A percentile compares a stretch with the other conserved stretches of the same genome.
phyloP scores from a whole-genome alignment of 1,140 invertebrate species.

The Macrosteles quadrilineatus region DNA sequence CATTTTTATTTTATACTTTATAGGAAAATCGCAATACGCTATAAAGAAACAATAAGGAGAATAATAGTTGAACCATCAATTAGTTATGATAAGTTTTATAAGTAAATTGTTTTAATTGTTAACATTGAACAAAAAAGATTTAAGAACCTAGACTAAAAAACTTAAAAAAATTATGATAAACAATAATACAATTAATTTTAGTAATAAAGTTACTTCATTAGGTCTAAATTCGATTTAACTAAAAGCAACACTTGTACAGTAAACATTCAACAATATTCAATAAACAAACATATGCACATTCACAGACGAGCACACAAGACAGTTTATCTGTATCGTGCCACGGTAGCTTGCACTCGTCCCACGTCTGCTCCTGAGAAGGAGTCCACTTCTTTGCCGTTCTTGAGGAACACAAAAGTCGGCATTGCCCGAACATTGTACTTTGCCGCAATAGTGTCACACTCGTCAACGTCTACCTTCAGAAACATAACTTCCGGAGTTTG shows the following conservation, averaged over 20 bases:
- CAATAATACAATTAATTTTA: too few relatives aligned
- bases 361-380: constrained; percentile 4
- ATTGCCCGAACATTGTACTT: constrained; percentile 83
- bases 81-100: too few relatives aligned
- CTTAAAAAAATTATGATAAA: neutral
- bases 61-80: too few relatives aligned
- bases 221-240: neutral
- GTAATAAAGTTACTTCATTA: neutral
- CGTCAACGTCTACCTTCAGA: constrained; percentile 83
- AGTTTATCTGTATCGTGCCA: neutral
- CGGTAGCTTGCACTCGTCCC: neutral
- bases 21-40: too few relatives aligned
- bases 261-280: neutral
- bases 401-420: constrained; percentile 93
- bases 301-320: neutral
- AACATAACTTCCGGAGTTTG: constrained; percentile 59
- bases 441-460: constrained; percentile 77
- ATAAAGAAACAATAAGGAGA: too few relatives aligned
- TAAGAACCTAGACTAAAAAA: neutral
- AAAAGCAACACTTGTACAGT: neutral
- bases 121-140: too few relatives aligned
- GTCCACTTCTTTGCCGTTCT: constrained; percentile 68
- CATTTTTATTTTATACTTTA: too few relatives aligned
- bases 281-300: too few relatives aligned
- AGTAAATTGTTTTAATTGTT: too few relatives aligned